These are phyloP conservation scores for Plebejus melissa DNA, from an alignment of 2,888 invertebrate species.

Conservation along the genomic window DNA sequence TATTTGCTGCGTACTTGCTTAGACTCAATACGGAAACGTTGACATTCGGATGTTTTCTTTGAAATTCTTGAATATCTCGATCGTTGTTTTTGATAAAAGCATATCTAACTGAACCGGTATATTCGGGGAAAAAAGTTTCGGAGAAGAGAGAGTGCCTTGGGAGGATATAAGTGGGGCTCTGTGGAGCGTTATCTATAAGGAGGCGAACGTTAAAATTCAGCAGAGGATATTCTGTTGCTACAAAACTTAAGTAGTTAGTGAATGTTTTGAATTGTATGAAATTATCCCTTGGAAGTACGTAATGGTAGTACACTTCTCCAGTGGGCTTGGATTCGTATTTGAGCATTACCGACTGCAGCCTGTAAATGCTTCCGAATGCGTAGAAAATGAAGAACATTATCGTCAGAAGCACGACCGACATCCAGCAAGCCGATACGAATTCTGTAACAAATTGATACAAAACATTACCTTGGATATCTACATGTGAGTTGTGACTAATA, in stretches of 20 bases:
- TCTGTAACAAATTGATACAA: slow-evolving; percentile 50
- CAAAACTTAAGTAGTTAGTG: slow-evolving; percentile 53
- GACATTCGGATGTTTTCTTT: slow-evolving; percentile 59
- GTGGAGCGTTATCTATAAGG: slow-evolving; percentile 57
- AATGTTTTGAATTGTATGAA: slow-evolving; percentile 48
- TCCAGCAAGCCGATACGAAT: slow-evolving; percentile 64
- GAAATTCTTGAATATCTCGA: slow-evolving; percentile 50
- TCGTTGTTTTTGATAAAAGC: slow-evolving; percentile 45
- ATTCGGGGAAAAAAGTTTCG: slow-evolving; percentile 46
- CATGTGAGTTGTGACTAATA: not conserved
- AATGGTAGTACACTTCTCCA: slow-evolving; percentile 58
- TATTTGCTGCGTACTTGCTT: slow-evolving; percentile 67
- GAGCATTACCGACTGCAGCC: slow-evolving; percentile 50
- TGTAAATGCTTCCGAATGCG: slow-evolving; percentile 52
- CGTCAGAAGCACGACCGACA: slow-evolving; percentile 59
- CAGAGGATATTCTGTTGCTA: slow-evolving; percentile 54
- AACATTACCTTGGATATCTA: not conserved
- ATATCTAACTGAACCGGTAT: slow-evolving; percentile 37
- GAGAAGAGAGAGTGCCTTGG: slow-evolving; percentile 46
- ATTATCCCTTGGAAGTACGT: slow-evolving; percentile 50
- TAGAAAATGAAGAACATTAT: slow-evolving; percentile 62
- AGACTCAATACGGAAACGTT: slow-evolving; percentile 57
- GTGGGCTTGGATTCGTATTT: slow-evolving; percentile 49
- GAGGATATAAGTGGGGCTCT: slow-evolving; percentile 32
- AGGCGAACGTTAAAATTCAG: slow-evolving; percentile 57